Evolutionary conservation across 2,113 vertebrate genomes (phyloP).

Genomic region (Sceloporus tristichus): DNA sequence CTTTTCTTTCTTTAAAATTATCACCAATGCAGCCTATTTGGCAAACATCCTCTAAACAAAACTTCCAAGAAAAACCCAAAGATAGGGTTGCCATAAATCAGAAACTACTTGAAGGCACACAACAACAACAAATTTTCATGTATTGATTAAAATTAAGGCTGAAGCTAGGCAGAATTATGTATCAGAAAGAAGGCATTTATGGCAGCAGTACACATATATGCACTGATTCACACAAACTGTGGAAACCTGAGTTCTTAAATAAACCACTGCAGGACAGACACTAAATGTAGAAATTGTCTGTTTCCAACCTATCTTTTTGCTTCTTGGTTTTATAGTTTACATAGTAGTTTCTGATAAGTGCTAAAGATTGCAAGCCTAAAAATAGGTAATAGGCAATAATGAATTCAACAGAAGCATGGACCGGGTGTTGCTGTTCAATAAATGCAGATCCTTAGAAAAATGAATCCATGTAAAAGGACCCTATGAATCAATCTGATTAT

Average conservation of each 20-base stretch:
- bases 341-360: background rate
- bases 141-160: background rate
- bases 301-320: background rate
- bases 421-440: background rate
- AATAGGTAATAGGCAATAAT: no score
- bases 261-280: background rate
- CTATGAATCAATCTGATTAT: background rate
- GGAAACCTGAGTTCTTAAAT: no score
- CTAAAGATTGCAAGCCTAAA: background rate
- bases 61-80: no score
- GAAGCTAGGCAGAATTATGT: background rate
- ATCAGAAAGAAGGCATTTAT: background rate
- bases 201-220: background rate
- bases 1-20: rapidly evolving
- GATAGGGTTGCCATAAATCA: no score
- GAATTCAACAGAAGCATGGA: background rate
- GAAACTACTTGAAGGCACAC: no score
- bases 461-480: background rate
- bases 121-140: background rate
- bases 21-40: background rate
- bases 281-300: background rate
- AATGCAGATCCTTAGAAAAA: background rate
- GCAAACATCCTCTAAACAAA: no score
- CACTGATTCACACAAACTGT: background rate
- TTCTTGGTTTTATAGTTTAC: background rate